Evolutionary conservation across 1,140 invertebrate species (phyloP).

Genomic region (Gryllus bimaculatus): DNA sequence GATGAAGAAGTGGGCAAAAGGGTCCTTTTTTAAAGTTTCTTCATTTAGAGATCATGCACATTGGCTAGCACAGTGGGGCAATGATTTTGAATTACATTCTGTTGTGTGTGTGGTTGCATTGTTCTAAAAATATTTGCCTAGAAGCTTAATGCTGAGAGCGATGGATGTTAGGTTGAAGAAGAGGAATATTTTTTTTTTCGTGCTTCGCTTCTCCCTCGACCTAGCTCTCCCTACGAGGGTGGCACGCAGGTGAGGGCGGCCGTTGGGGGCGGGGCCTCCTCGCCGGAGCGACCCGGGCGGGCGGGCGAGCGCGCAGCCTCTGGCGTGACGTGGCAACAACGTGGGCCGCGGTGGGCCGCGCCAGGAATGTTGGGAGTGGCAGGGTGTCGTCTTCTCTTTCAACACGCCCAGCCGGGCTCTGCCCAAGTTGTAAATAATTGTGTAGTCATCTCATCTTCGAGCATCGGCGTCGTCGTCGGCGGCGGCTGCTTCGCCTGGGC

Average conservation of each 20-base stretch:
- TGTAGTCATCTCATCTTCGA: conserved; percentile 4
- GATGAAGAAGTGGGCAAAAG: no score
- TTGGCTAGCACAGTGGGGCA: no score
- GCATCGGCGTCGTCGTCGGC: no score
- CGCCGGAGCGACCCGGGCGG: no score
- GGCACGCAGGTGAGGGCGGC: background rate
- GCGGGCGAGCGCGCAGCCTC: no score
- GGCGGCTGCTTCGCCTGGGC: no score
- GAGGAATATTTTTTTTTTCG: background rate
- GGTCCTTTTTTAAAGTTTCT: no score
- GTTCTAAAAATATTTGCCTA: no score
- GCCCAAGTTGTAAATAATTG: conserved; percentile 4
- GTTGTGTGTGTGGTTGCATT: no score
- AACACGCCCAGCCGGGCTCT: background rate
- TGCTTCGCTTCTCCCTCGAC: background rate
- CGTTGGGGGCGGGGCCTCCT: background rate
- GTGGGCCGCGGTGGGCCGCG: background rate
- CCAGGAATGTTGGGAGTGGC: background rate
- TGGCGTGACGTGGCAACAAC: background rate
- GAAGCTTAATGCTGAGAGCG: background rate
- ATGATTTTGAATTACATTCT: no score
- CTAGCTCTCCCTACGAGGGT: background rate
- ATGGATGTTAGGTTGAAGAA: background rate
- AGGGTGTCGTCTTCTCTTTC: conserved; percentile 3
- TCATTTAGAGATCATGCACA: no score